Conservation (phyloP, 2,113 vertebrate genomes). For the Geococcyx californianus region DNA sequence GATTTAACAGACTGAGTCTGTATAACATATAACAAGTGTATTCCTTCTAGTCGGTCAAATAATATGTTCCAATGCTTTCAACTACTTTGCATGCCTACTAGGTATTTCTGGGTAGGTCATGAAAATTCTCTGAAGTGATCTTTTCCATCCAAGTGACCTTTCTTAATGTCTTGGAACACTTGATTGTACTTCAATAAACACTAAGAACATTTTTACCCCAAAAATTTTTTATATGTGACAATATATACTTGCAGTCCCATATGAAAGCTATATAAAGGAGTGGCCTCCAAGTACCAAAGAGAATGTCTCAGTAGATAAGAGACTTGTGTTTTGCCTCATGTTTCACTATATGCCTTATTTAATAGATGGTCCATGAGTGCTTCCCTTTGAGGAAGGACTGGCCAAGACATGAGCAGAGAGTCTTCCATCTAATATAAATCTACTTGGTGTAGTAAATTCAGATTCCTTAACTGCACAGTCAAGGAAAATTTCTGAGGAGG, state of each 20-base stretch:
- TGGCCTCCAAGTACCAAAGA: not conserved
- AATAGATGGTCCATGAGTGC: not conserved
- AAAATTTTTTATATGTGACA: not conserved
- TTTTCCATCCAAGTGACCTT: not conserved
- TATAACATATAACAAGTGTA: not conserved
- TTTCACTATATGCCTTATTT: constrained; percentile 5
- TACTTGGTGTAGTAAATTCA: not conserved
- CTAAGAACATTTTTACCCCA: not conserved
- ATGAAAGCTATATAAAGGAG: not conserved
- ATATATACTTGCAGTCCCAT: not conserved
- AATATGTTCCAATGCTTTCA: not conserved
- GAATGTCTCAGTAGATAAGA: constrained; percentile 7
- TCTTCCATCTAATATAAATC: not conserved
- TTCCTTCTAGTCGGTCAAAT: not conserved
- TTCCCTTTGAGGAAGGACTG: not conserved
- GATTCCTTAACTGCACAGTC: not conserved
- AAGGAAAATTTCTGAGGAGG: not conserved
- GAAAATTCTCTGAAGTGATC: not conserved
- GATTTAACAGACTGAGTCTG: not conserved
- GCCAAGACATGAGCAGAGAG: not conserved
- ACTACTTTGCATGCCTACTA: not conserved
- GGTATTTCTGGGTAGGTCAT: not conserved
- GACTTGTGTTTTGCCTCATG: constrained; percentile 6
- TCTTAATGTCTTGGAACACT: not conserved
- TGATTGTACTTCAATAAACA: not conserved